Evolutionary conservation across 2,888 invertebrate species (phyloP).

Genomic region (Taenaris catops): DNA sequence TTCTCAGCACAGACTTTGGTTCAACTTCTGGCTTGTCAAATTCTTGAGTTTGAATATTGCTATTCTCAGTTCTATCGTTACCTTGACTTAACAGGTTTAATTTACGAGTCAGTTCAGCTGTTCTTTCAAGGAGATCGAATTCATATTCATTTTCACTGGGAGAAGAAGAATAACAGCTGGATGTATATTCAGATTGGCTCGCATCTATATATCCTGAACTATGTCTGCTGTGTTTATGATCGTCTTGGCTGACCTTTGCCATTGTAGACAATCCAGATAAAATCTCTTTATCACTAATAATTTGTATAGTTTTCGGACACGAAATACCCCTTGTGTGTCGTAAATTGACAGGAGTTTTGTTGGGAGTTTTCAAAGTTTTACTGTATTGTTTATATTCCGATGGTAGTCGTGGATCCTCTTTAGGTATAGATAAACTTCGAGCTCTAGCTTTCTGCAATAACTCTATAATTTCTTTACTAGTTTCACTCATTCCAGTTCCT

Average conservation of each 20-base stretch:
- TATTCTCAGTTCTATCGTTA: constrained; percentile 46
- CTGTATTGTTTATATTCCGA: constrained; percentile 49
- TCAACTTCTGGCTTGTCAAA: constrained; percentile 25
- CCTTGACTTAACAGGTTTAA: constrained; percentile 62
- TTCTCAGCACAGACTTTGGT: constrained; percentile 44
- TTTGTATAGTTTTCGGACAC: constrained; percentile 76
- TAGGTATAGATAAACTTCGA: constrained; percentile 71
- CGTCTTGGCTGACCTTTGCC: constrained; percentile 48
- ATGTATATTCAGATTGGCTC: constrained; percentile 74
- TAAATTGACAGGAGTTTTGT: constrained; percentile 58
- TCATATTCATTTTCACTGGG: constrained; percentile 75
- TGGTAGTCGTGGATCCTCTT: constrained; percentile 64
- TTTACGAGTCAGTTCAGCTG: constrained; percentile 66
- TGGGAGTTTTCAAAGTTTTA: constrained; percentile 77
- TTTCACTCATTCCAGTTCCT: constrained; percentile 65
- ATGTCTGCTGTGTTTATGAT: constrained; percentile 51
- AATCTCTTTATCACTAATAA: constrained; percentile 72
- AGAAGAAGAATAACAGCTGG: constrained; percentile 72
- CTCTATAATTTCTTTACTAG: constrained; percentile 68
- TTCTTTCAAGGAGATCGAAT: constrained; percentile 66
- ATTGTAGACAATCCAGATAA: constrained; percentile 69
- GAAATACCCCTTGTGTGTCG: constrained; percentile 61
- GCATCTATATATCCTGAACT: constrained; percentile 73
- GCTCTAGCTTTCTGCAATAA: constrained; percentile 71
- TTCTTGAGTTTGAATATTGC: constrained; percentile 33